Conservation (phyloP, 2,797 vertebrate genomes). For the Aviceda leuphotes region DNA sequence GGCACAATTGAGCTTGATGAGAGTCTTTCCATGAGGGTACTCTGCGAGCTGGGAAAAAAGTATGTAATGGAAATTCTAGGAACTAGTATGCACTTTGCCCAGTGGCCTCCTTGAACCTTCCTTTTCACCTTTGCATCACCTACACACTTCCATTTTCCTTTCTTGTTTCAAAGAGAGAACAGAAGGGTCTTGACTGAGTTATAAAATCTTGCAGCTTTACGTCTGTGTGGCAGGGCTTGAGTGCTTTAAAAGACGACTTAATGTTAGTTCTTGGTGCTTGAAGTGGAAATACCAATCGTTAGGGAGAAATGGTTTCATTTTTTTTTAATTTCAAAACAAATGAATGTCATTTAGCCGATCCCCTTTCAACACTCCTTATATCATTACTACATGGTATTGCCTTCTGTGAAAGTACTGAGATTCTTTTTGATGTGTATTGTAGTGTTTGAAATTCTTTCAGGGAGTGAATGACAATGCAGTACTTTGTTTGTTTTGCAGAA, state of each 20-base stretch:
- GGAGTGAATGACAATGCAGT: background rate
- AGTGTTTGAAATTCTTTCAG: background rate
- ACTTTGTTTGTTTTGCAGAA: background rate
- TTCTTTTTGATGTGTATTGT: background rate
- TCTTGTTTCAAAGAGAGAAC: background rate
- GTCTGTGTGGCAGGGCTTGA: background rate
- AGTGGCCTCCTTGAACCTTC: background rate
- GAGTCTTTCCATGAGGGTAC: background rate
- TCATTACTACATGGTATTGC: background rate
- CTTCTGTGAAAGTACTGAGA: background rate
- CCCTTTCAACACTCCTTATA: background rate
- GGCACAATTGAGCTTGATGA: background rate
- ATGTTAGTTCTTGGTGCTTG: background rate
- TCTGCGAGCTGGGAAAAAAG: background rate
- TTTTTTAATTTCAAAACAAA: constrained; percentile 7
- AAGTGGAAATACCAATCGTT: background rate
- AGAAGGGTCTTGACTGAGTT: background rate
- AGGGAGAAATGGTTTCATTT: background rate
- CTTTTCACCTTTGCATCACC: background rate
- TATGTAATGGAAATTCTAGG: background rate
- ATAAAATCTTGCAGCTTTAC: background rate
- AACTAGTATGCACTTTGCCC: background rate
- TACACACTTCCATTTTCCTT: background rate
- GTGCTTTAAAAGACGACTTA: background rate
- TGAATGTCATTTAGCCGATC: background rate